Evolutionary conservation across 1,140 invertebrate genomes (phyloP).

Genomic region (Calliopsis andreniformis): DNA sequence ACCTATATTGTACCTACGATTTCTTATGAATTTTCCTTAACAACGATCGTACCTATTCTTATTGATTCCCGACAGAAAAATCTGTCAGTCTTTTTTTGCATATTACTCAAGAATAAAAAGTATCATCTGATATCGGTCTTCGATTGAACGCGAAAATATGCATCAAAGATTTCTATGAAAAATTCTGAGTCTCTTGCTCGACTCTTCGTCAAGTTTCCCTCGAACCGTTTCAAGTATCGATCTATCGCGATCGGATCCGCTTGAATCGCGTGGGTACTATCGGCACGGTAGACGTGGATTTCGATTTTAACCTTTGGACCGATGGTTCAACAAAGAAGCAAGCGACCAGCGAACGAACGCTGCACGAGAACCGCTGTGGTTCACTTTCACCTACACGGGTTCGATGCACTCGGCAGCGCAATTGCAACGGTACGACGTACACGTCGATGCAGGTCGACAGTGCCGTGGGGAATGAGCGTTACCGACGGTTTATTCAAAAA

Average conservation of each 20-base stretch:
- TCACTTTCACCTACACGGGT: slow-evolving; percentile 72
- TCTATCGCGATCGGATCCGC: not conserved
- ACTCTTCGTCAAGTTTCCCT: no score
- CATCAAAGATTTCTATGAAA: no score
- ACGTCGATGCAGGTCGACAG: slow-evolving; percentile 40
- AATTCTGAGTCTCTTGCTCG: no score
- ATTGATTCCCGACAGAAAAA: no score
- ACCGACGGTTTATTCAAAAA: not conserved
- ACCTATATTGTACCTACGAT: no score
- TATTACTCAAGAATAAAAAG: no score
- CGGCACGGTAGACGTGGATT: slow-evolving; percentile 20
- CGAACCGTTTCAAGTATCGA: no score
- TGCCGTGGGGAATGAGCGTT: slow-evolving; percentile 22
- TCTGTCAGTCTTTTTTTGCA: no score
- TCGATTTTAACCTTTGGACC: slow-evolving; percentile 51
- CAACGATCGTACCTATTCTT: no score
- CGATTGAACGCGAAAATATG: no score
- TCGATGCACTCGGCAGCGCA: slow-evolving; percentile 65
- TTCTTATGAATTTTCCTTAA: no score
- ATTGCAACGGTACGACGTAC: slow-evolving; percentile 60
- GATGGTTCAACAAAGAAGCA: slow-evolving; percentile 56
- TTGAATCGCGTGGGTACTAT: not conserved
- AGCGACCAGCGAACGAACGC: slow-evolving; percentile 36
- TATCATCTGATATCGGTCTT: no score
- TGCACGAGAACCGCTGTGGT: slow-evolving; percentile 58